Base-by-base conservation (phyloP, 2,797 vertebrate genomes). In the Brotula barbata region DNA sequence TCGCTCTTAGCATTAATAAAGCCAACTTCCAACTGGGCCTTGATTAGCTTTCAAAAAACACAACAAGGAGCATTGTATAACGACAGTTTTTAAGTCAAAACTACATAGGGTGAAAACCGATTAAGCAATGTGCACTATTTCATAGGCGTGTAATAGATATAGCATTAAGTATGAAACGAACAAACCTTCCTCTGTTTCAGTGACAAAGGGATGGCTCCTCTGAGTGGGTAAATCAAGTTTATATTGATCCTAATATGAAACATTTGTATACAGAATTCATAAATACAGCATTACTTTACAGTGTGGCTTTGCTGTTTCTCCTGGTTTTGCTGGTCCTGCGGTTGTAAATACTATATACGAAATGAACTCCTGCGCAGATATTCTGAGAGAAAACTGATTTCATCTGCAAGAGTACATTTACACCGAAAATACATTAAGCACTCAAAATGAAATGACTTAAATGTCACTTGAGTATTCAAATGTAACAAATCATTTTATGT, bases 81-180 rank as follows among this genome's bases (percentile, higher is more conserved):
- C 54, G 59, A 58, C 53, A 41, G 53, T 39, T 58, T 63, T 41
- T 42, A 19, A 42, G 16, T 8, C 37, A 52, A 47, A 64, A 33
- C 19, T 16, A 20, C 16, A 17, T n/a, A 53, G 55, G 50, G 64
- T 64, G 55, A 64, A 60, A 68, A 52, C 63, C 22, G 28, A 23
- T 69, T 15, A 69, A 74, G 64, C 60, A 60, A 28, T 28, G 25
- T 28, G 25, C 4, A 28, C 25, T 57, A 33, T 66, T 72, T 58
- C 23, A 20, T 62, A 39, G 52, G n/a, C 16, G 59, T 41, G 50
- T 68, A 45, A 44, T 55, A 31, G 54, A 37, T 42, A 19, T 42
- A 36, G 47, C 55, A 31, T 48, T 8, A 17, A 20, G 40, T 60
- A 12, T 46, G 12, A 55, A 73, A 51, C 23, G n/a, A n/a, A n/a